phyloP scores from a whole-genome alignment of 1,140 invertebrate genomes.

The Apis cerana region DNA sequence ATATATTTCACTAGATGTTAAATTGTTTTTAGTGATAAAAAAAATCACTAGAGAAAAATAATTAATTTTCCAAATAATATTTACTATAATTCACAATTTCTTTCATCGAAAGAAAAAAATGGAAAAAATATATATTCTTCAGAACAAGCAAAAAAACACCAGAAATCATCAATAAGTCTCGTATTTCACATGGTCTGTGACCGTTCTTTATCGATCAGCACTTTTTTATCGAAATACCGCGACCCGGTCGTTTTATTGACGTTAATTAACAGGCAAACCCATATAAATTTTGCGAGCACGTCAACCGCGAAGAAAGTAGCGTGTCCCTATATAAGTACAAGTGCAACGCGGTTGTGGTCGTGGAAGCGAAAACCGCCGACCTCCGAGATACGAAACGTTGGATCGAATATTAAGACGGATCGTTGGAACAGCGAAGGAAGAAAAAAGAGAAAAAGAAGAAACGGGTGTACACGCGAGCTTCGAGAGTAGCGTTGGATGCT shows the following conservation, averaged over 20 bases:
- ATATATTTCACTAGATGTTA: too few relatives aligned
- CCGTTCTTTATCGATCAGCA: background rate
- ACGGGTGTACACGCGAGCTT: constrained; percentile 14
- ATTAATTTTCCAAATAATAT: background rate
- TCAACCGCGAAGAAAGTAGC: background rate
- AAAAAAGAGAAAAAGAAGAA: constrained; percentile 31
- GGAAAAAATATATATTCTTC: too few relatives aligned
- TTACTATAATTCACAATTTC: background rate
- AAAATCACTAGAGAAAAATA: too few relatives aligned
- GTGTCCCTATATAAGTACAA: background rate
- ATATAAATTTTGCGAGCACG: constrained; percentile 44
- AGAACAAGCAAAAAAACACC: background rate
- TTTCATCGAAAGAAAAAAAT: background rate
- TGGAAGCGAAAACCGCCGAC: constrained; percentile 33
- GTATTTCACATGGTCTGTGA: background rate
- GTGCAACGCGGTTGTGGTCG: constrained; percentile 6
- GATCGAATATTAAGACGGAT: constrained; percentile 54
- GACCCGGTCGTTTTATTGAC: constrained; percentile 20
- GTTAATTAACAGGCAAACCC: constrained; percentile 45
- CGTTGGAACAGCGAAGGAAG: constrained; percentile 21
- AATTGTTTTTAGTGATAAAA: too few relatives aligned
- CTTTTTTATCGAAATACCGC: background rate
- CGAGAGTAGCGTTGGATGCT: background rate
- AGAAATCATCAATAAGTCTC: constrained; percentile 17
- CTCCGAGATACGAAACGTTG: constrained; percentile 38